A percentile compares a stretch with the other conserved stretches of the same genome.
Conservation (phyloP, 2,888 invertebrate species). For the Apodemia zela region DNA sequence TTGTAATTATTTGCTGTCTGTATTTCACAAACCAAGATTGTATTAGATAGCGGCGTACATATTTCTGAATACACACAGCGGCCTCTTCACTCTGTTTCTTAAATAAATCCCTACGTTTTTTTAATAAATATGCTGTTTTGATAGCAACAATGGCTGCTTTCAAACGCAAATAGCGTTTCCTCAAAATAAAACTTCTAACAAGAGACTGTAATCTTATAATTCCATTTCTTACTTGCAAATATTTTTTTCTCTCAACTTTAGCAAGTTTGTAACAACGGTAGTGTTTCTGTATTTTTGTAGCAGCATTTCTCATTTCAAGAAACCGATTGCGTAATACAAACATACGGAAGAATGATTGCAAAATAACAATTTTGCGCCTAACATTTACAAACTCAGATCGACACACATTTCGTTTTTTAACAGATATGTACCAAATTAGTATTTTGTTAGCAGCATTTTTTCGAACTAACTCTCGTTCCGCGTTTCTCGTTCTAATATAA, state of each 20-base stretch:
- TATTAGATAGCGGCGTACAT: constrained; percentile 51
- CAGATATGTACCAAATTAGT: constrained; percentile 58
- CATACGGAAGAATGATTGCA: constrained; percentile 63
- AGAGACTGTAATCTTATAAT: constrained; percentile 44
- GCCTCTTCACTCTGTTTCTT: constrained; percentile 44
- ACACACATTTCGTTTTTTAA: constrained; percentile 43
- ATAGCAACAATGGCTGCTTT: constrained; percentile 46
- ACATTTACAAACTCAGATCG: constrained; percentile 45
- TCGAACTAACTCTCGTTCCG: constrained; percentile 35
- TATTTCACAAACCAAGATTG: constrained; percentile 47
- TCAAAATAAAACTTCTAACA: constrained; percentile 47
- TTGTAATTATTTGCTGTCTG: constrained; percentile 44
- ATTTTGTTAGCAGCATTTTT: constrained; percentile 49
- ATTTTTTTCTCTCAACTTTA: constrained; percentile 38
- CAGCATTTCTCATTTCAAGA: constrained; percentile 36
- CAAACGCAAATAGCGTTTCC: constrained; percentile 47
- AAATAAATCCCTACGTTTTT: constrained; percentile 37
- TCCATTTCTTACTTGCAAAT: constrained; percentile 32
- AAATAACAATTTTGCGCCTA: constrained; percentile 43
- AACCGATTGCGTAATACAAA: constrained; percentile 45
- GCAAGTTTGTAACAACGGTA: constrained; percentile 50
- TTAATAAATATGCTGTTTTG: constrained; percentile 61
- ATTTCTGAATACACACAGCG: constrained; percentile 56
- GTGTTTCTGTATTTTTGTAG: constrained; percentile 45
- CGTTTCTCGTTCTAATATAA: constrained; percentile 48